Evolutionary conservation across 2,113 vertebrate species (phyloP).

Genomic region (Corapipo altera): DNA sequence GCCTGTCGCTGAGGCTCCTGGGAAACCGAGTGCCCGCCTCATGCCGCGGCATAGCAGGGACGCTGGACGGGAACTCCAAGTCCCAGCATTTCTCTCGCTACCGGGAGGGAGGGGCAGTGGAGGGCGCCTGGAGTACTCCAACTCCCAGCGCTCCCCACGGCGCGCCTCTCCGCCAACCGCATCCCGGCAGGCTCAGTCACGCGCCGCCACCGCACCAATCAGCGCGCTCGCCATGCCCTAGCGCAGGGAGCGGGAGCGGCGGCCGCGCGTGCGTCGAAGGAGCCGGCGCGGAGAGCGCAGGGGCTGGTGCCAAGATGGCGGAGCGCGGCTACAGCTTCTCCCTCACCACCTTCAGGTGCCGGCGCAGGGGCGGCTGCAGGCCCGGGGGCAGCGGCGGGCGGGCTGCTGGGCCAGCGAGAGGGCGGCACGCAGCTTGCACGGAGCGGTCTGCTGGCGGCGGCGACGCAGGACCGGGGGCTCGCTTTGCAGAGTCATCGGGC

Average conservation of each 20-base stretch:
- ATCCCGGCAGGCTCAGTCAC: fast-evolving
- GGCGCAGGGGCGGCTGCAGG: fast-evolving
- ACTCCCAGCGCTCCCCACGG: not conserved
- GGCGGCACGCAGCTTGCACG: fast-evolving
- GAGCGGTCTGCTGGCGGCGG: not conserved
- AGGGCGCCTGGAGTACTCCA: not conserved
- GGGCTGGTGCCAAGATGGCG: conserved; percentile 83
- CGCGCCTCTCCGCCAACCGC: fast-evolving
- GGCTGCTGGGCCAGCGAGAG: too few species aligned
- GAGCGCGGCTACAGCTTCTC: conserved; percentile 97
- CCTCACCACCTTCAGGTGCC: conserved; percentile 95
- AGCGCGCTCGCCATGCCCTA: not conserved
- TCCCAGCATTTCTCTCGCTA: not conserved
- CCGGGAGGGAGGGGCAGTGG: fast-evolving
- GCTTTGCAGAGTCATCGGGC: conserved; percentile 69
- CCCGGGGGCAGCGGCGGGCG: fast-evolving
- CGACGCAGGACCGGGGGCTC: fast-evolving
- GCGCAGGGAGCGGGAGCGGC: fast-evolving
- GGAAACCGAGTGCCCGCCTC: not conserved
- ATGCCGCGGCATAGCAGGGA: fast-evolving
- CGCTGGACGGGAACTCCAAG: fast-evolving
- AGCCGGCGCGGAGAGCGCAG: not conserved
- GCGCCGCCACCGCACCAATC: not conserved
- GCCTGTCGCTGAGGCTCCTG: not conserved
- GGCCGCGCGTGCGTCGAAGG: not conserved